Evolutionary conservation across 2,888 invertebrate species (phyloP), one percentile per base, ranked within the genome.

Genomic region (Melanophora roralis): DNA sequence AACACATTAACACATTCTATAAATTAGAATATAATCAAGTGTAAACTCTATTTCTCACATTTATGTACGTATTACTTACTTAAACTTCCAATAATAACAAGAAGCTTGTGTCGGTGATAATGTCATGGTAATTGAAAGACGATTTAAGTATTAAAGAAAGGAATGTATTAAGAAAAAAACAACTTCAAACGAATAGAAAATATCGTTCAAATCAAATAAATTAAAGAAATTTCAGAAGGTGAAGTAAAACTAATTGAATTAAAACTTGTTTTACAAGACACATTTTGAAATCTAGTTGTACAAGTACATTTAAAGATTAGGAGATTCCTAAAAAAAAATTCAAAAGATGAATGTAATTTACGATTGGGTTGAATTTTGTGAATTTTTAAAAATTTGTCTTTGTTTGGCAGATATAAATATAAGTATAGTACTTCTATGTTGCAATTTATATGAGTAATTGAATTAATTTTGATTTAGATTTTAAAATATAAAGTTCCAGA

Each of bases 241-340:
- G 72, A 62, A 67, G 43, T 51, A 55, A 62, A 75, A 80, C 67
- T 75, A 80, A 80, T 80, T 80, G 75, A 80, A 80, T 76, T 72
- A 68, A 71, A 76, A 67, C 72, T 71, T 76, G 75, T 68, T 80
- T 76, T 75, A 76, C 72, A 68, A 43, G 65, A 57, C 75, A 5
- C 38, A 55, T 72, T 79, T 75, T 43, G n/a, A 55, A 72, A 75
- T 67, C 75, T 60, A 60, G 9, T 65, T 67, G 36, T 40, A 59
- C 23, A 27, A 55, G 19, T 32, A 59, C 36, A 36, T 32, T 34
- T 51, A 27, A 12, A 43, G 5, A 43, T 43, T 11, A 55, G 47
- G 1, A 12, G 34, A 23, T 59, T 47, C 8, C 12, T 1, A 6
- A 32, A 5, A 36, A 14, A 40, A 45, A 6, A 27, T 27, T 5